Evolutionary conservation across 2,797 vertebrate species (phyloP).

Genomic region (Gymnoscopelus braueri): DNA sequence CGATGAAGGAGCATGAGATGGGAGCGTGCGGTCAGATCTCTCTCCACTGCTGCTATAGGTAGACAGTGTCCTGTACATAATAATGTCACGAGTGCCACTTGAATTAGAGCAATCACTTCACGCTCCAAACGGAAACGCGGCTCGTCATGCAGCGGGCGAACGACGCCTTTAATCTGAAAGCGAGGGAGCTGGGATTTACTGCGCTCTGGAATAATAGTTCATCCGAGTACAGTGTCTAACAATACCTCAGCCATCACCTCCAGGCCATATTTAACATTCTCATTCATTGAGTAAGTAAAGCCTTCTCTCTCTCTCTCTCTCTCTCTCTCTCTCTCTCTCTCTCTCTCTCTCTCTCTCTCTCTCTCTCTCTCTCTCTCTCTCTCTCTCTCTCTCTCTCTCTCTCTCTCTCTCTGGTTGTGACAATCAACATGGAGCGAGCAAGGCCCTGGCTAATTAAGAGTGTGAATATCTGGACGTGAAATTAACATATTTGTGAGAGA

Average conservation of each 20-base stretch:
- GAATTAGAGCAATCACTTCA: constrained; percentile 77
- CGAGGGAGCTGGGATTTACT: neutral
- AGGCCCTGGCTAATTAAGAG: constrained; percentile 79
- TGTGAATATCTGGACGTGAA: constrained; percentile 79
- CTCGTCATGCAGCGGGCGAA: neutral
- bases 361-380: constrained; percentile 8
- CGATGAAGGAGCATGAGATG: too few species aligned
- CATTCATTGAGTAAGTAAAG: constrained; percentile 67
- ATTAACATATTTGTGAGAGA: constrained; percentile 84
- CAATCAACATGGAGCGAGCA: constrained; percentile 77
- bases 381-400: constrained; percentile 7
- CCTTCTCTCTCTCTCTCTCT: constrained; percentile 31
- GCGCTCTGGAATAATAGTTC: constrained; percentile 63
- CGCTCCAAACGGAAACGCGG: constrained; percentile 65
- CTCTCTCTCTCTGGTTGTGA: constrained; percentile 36
- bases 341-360: constrained; percentile 15
- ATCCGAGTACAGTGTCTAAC: constrained; percentile 75
- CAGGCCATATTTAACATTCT: constrained; percentile 75
- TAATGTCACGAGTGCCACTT: constrained; percentile 77
- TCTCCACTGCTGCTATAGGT: constrained; percentile 37
- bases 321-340: constrained; percentile 8
- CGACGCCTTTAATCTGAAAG: neutral
- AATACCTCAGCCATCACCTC: constrained; percentile 78
- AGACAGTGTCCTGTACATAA: constrained; percentile 29
- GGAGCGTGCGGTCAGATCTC: neutral